These are phyloP conservation scores for Triplophysa tibetana DNA, from an alignment of 2,113 vertebrate species.

Conservation along the genomic window DNA sequence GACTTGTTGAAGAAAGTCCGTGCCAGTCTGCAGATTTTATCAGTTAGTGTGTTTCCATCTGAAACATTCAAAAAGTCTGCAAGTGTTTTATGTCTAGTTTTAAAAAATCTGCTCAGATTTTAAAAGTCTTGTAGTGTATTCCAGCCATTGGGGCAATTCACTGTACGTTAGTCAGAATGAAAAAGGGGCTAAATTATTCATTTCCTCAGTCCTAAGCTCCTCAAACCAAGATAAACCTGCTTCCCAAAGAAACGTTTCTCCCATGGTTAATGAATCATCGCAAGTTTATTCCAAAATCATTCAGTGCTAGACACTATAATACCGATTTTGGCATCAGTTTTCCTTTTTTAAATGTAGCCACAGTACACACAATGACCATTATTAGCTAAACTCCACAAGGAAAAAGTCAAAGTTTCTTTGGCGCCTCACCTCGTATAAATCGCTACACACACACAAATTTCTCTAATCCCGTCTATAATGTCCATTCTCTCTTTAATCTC, in stretches of 20 bases:
- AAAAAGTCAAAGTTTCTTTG: constrained; percentile 2
- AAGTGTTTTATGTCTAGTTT: too few species aligned
- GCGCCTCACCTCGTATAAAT: neutral
- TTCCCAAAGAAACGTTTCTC: constrained; percentile 31
- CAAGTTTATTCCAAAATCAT: neutral
- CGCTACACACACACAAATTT: constrained; percentile 23
- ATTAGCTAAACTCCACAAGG: neutral
- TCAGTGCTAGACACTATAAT: neutral
- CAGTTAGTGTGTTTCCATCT: too few species aligned
- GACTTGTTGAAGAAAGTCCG: too few species aligned
- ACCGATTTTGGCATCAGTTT: neutral
- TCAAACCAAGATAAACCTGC: neutral
- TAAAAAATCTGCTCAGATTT: too few species aligned
- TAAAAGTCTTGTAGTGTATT: too few species aligned
- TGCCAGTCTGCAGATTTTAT: too few species aligned
- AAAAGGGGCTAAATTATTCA: constrained; percentile 12
- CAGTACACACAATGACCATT: neutral
- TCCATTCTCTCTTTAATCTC: constrained; percentile 48
- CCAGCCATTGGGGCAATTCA: neutral
- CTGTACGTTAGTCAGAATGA: neutral
- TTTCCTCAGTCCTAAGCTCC: constrained; percentile 10
- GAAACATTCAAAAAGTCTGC: too few species aligned
- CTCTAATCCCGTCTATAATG: constrained; percentile 57
- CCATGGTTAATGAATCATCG: constrained; percentile 23
- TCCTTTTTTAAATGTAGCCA: neutral